phyloP scores from a whole-genome alignment of 1,140 invertebrate species.

The Polypedilum pembai region DNA sequence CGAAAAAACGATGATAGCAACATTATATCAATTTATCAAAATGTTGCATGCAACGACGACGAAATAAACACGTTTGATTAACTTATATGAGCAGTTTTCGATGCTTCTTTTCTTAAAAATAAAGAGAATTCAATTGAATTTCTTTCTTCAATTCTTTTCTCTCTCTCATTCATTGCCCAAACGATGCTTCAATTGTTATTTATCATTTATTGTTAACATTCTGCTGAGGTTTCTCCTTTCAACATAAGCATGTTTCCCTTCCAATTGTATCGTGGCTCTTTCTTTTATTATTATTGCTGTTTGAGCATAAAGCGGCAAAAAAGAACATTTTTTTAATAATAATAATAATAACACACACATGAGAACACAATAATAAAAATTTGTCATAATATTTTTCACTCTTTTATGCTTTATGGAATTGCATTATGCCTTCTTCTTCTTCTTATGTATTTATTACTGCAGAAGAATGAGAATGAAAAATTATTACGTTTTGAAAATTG shows the following conservation, averaged over 20 bases:
- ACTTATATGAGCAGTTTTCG: conserved; percentile 6
- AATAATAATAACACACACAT: conserved; percentile 9
- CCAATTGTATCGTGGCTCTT: neutral
- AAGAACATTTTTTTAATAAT: neutral
- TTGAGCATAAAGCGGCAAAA: conserved; percentile 15
- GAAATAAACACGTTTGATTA: conserved; percentile 18
- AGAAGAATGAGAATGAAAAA: neutral
- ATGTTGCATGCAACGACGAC: neutral
- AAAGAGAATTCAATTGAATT: neutral
- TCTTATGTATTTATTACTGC: conserved; percentile 23
- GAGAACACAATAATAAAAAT: conserved; percentile 28
- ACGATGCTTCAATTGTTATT: conserved; percentile 3
- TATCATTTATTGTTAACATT: conserved; percentile 20
- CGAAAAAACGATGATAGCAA: conserved; percentile 19
- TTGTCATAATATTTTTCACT: conserved; percentile 28
- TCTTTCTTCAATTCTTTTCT: neutral
- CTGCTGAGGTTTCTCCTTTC: neutral
- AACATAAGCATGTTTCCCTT: conserved; percentile 1
- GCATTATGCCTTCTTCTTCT: neutral
- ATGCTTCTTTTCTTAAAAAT: neutral
- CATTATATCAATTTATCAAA: conserved; percentile 27
- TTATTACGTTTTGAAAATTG: conserved; percentile 19
- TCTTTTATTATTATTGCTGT: conserved; percentile 6
- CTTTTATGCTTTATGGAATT: conserved; percentile 14
- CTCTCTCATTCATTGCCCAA: neutral